phyloP scores from a whole-genome alignment of 2,113 vertebrate genomes.

The Microtus montanus region DNA sequence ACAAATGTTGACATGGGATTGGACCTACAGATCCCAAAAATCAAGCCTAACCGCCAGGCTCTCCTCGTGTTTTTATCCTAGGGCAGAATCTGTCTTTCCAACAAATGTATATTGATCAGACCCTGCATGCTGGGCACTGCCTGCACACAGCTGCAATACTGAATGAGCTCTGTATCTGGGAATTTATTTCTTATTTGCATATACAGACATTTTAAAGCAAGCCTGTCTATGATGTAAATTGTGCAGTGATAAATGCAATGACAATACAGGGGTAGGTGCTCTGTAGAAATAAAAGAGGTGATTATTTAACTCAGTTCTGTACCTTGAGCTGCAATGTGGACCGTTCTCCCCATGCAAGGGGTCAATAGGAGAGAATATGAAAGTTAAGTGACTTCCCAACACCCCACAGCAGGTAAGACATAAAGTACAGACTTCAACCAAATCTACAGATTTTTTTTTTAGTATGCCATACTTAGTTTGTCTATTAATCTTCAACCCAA shows the following conservation, averaged over 20 bases:
- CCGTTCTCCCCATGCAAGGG: background rate
- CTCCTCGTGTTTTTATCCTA: background rate
- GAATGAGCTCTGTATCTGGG: background rate
- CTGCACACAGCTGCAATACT: background rate
- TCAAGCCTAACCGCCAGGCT: background rate
- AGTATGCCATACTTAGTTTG: conserved; percentile 55
- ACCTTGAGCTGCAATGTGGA: background rate
- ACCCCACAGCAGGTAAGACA: conserved; percentile 34
- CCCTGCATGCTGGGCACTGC: background rate
- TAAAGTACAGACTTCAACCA: conserved; percentile 19
- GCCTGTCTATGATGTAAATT: background rate
- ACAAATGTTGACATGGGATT: background rate
- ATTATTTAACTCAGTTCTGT: background rate
- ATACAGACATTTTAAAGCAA: conserved; percentile 29
- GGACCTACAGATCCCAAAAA: background rate
- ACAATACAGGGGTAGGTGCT: background rate
- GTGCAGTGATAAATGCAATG: background rate
- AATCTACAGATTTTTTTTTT: conserved; percentile 66
- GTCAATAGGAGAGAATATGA: background rate
- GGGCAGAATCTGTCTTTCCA: conserved; percentile 18
- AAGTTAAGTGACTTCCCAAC: conserved; percentile 13
- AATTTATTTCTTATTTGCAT: conserved; percentile 18
- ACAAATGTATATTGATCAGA: background rate
- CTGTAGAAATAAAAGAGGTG: background rate
- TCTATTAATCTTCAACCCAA: conserved; percentile 76